Base-by-base conservation (phyloP, 2,113 vertebrate genomes). In the Atherinomorus stipes region DNA sequence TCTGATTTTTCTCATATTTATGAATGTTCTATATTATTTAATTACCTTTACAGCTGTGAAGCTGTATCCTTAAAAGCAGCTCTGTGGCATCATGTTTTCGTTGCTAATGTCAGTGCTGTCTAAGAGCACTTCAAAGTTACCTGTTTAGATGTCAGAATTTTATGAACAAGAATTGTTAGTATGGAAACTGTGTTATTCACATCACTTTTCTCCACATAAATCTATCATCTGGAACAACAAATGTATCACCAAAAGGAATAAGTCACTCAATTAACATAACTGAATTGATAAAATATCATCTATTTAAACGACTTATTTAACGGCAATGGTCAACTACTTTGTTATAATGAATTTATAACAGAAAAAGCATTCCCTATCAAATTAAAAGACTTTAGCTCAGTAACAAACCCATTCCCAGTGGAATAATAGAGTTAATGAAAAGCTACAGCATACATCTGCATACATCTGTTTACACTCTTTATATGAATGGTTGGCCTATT, bases 341-440 rank as follows among this genome's bases (percentile, higher is more conserved):
- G 45, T 8, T 49, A 49, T 49, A 11, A 49, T 6, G 45, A n/a
- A 8, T 49, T 49, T 49, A 2, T 49, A n/a, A 8, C 4, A 49
- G 18, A 11, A 49, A n/a, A 49, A n/a, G 19, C 45, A n/a, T n/a
- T 49, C 45, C 45, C 19, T 49, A 9, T n/a, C 18, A 49, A 49
- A 49, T 49, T 49, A n/a, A 49, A 49, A 49, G 45, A 49, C 18
- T 49, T 49, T n/a, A 49, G 45, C 45, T 49, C 45, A n/a, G 45
- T 49, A n/a, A 49, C n/a, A n/a, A 49, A 49, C 19, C 45, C 19
- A 49, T 49, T 49, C 45, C 45, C 19, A 49, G 9, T 7, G 19
- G 45, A 49, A 49, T 49, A 3, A 49, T 49, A n/a, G 45, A 49
- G 7, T 49, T 49, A 49, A 4, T 49, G 45, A 21, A 49, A 49